Percentiles rank a stretch among this genome's conserved stretches.
These are phyloP conservation scores for Drosophila seclusa DNA, from an alignment of 2,888 invertebrate genomes.

Conservation along the genomic window DNA sequence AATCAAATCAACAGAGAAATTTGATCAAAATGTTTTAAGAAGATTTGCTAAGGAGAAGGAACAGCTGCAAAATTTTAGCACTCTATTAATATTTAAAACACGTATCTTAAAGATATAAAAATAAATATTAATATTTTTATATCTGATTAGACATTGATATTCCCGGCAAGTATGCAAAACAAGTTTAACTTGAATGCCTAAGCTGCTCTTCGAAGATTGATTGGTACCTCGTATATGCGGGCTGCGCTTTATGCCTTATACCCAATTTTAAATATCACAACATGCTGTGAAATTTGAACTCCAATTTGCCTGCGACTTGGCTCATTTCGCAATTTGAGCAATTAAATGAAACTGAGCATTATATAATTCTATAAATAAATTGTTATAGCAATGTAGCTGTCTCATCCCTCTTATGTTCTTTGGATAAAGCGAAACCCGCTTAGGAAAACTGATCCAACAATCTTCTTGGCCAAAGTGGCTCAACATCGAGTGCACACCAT, in stretches of 20 bases:
- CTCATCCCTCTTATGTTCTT: background rate
- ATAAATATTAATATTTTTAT: constrained; percentile 24
- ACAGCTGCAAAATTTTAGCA: background rate
- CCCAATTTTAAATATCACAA: constrained; percentile 12
- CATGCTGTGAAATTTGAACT: constrained; percentile 42
- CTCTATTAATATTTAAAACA: constrained; percentile 8
- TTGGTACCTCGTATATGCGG: constrained; percentile 43
- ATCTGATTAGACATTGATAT: constrained; percentile 7
- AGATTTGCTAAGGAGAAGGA: background rate
- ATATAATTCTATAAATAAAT: constrained; percentile 14
- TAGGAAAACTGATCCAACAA: constrained; percentile 38
- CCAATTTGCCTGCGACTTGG: constrained; percentile 9
- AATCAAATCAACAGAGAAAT: constrained; percentile 5
- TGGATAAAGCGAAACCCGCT: constrained; percentile 13
- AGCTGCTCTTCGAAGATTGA: constrained; percentile 24
- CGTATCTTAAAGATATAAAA: constrained; percentile 11
- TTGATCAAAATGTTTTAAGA: background rate
- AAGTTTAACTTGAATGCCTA: constrained; percentile 28
- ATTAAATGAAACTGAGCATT: background rate
- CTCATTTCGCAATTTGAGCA: background rate
- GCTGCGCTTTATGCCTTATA: constrained; percentile 21
- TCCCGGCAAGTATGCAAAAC: constrained; percentile 31
- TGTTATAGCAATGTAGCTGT: background rate
- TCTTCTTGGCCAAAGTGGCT: constrained; percentile 49
- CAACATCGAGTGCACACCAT: constrained; percentile 45